phyloP scores from a whole-genome alignment of 2,888 invertebrate species.

The Amblyjoppa proteus region DNA sequence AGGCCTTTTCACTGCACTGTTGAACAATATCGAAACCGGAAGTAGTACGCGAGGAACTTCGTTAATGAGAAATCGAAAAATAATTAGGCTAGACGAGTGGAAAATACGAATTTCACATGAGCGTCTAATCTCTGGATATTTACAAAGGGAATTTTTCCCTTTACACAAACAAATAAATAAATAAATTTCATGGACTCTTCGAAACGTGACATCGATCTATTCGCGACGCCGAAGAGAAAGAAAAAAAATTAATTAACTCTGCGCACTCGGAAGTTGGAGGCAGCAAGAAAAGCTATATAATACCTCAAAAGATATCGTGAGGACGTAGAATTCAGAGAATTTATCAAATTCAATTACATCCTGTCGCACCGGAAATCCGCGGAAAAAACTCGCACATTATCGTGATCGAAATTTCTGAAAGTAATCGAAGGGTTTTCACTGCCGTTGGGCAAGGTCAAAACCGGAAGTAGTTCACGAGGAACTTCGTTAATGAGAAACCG shows the following conservation, averaged over 20 bases:
- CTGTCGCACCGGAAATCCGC: background rate
- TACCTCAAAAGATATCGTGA: conserved; percentile 69
- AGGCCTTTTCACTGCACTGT: background rate
- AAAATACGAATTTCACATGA: background rate
- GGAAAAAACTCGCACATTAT: too few species aligned
- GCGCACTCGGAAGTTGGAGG: background rate
- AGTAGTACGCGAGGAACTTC: background rate
- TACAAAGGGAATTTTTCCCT: too few species aligned
- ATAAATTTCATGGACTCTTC: background rate
- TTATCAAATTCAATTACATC: conserved; percentile 76
- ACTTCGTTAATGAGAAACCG: background rate
- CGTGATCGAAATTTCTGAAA: background rate
- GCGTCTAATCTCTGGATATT: too few species aligned
- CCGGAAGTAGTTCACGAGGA: background rate
- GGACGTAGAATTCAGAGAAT: conserved; percentile 72
- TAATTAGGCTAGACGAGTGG: background rate
- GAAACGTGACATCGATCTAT: background rate
- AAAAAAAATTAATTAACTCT: background rate
- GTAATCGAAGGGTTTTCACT: background rate
- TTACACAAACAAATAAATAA: too few species aligned
- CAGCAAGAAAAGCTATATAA: conserved; percentile 32
- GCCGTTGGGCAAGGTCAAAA: background rate
- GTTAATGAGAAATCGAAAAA: background rate
- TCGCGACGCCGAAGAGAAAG: background rate
- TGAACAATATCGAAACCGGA: background rate